Conservation (phyloP, 2,797 vertebrate species). For the Merluccius polli region DNA sequence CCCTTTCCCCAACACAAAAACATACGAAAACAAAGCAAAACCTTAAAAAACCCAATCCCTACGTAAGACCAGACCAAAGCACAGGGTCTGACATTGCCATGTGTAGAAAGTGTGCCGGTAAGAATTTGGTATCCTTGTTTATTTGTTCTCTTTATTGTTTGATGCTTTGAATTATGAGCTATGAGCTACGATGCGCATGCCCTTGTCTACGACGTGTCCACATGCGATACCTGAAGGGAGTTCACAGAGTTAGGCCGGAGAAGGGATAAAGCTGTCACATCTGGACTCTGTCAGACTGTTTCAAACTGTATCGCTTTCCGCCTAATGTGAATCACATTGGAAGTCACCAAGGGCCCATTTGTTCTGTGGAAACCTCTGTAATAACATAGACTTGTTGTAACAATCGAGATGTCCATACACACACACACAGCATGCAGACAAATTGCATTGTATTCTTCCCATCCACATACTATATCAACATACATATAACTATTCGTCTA, state of each 20-base stretch:
- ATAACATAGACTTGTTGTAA: not conserved
- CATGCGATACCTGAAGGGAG: not conserved
- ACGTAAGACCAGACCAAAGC: too few relatives aligned
- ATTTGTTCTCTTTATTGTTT: not conserved
- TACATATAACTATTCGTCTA: not conserved
- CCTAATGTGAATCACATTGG: not conserved
- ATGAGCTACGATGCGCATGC: not conserved
- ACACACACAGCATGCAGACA: not conserved
- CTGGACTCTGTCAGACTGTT: constrained; percentile 16
- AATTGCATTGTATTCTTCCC: not conserved
- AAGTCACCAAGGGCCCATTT: not conserved
- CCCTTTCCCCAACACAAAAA: too few relatives aligned
- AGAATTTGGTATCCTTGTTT: too few relatives aligned
- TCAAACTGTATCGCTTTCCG: not conserved
- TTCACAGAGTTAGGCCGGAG: not conserved
- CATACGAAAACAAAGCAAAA: too few relatives aligned
- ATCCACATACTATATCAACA: not conserved
- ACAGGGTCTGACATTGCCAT: too few relatives aligned
- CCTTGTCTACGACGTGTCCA: not conserved
- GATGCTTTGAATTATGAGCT: not conserved
- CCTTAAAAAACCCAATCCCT: too few relatives aligned
- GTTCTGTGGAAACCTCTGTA: not conserved
- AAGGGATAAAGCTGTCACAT: constrained; percentile 13
- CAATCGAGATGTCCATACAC: not conserved
- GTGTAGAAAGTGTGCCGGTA: too few relatives aligned